These are phyloP conservation scores for Spermophilus dauricus DNA, from an alignment of 2,113 vertebrate species.

Conservation along the genomic window DNA sequence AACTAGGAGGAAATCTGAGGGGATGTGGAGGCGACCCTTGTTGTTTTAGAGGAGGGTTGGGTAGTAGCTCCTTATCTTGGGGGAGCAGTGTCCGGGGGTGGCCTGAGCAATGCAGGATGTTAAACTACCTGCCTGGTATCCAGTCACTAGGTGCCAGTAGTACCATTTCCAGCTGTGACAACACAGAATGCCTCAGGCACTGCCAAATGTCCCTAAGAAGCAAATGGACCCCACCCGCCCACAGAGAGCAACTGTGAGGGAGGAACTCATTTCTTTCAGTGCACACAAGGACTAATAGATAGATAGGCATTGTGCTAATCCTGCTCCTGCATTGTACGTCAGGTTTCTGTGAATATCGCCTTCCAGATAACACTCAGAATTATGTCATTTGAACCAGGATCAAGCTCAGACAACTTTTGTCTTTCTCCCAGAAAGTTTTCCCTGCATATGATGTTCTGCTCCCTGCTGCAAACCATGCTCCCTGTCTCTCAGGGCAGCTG, in stretches of 20 bases:
- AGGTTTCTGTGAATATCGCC: not conserved
- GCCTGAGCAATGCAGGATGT: accelerated
- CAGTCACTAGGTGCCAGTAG: too few species aligned
- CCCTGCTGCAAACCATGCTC: not conserved
- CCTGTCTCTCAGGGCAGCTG: not conserved
- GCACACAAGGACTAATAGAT: not conserved
- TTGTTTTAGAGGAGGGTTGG: too few species aligned
- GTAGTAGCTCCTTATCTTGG: too few species aligned
- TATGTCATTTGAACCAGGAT: not conserved
- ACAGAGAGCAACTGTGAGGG: not conserved
- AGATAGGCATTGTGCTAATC: not conserved
- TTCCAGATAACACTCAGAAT: not conserved
- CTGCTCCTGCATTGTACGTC: not conserved
- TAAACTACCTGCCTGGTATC: not conserved
- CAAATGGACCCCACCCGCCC: not conserved
- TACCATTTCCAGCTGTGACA: not conserved
- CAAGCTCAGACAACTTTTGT: not conserved
- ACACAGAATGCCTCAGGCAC: not conserved
- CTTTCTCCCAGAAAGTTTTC: not conserved
- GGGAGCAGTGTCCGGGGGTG: accelerated
- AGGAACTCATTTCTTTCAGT: not conserved
- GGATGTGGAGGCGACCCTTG: accelerated
- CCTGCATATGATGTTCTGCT: not conserved
- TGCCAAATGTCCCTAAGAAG: not conserved
- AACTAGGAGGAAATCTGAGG: not conserved